Percentiles rank a stretch among this genome's conserved stretches.
Conservation (phyloP, 1,140 invertebrate genomes). For the Cherax destructor region DNA sequence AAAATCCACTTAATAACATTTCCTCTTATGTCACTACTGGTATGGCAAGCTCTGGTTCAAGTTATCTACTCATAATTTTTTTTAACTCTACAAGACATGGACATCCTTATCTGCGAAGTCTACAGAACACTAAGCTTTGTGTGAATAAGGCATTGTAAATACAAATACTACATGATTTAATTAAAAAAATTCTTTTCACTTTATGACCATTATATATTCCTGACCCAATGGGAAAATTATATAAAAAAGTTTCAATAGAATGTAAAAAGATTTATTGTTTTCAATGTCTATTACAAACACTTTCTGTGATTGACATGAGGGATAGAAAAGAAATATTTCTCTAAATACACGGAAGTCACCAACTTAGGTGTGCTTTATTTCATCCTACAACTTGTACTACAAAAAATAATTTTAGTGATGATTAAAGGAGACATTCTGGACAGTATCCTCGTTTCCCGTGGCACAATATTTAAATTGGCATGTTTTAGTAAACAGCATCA, state of each 20-base stretch:
- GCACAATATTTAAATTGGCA: constrained; percentile 54
- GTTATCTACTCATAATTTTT: too few relatives aligned
- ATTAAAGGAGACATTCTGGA: constrained; percentile 62
- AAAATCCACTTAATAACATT: too few relatives aligned
- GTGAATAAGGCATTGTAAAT: too few relatives aligned
- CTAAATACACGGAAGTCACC: constrained; percentile 69
- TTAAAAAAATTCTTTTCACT: too few relatives aligned
- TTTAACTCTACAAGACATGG: too few relatives aligned
- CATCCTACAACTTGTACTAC: constrained; percentile 61
- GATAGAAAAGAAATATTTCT: constrained; percentile 64
- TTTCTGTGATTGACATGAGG: constrained; percentile 68
- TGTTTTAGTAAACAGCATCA: constrained; percentile 30
- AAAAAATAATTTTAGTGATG: constrained; percentile 63
- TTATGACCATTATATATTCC: too few relatives aligned
- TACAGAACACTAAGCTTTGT: too few relatives aligned
- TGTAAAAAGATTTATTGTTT: constrained; percentile 70
- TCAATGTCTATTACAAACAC: constrained; percentile 68
- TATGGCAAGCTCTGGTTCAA: too few relatives aligned
- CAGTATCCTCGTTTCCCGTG: constrained; percentile 58
- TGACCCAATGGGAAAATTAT: background rate
- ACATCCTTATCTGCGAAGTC: too few relatives aligned
- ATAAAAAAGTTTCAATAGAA: constrained; percentile 56
- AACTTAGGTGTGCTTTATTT: constrained; percentile 63
- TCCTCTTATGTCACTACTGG: too few relatives aligned
- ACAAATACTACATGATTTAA: too few relatives aligned